Percentiles rank a stretch among this genome's conserved stretches.
These are phyloP conservation scores for Ifrita kowaldi DNA, from an alignment of 2,113 vertebrate genomes.

Conservation along the genomic window DNA sequence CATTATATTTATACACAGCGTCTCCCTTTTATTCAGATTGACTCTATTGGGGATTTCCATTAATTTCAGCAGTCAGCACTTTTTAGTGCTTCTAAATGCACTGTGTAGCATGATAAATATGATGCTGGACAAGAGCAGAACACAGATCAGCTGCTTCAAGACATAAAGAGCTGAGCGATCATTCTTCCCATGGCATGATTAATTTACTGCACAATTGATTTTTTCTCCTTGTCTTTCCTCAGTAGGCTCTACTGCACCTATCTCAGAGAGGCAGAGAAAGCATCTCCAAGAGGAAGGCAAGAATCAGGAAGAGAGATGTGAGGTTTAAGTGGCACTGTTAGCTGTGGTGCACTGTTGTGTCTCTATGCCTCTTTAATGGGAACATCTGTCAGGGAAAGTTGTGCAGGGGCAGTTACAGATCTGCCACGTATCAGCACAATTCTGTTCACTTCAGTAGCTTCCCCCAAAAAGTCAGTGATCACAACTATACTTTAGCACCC, in stretches of 20 bases:
- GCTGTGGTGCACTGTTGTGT: too few relatives aligned
- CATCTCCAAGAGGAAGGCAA: not conserved
- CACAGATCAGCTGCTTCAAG: not conserved
- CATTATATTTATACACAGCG: not conserved
- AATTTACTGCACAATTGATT: not conserved
- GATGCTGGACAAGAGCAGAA: not conserved
- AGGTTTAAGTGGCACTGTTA: fast-evolving
- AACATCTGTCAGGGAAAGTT: not conserved
- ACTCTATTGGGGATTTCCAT: not conserved
- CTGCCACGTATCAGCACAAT: not conserved
- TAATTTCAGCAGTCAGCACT: not conserved
- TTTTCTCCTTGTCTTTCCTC: not conserved
- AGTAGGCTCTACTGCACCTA: not conserved
- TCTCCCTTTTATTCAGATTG: not conserved
- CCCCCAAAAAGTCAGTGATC: not conserved
- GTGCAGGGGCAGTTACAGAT: not conserved
- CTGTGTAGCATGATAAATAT: not conserved
- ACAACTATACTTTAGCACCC: not conserved
- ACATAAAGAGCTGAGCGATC: not conserved
- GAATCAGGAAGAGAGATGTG: not conserved
- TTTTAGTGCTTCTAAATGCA: not conserved
- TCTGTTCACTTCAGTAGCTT: not conserved
- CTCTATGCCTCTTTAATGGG: not conserved
- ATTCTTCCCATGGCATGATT: not conserved
- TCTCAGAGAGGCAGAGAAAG: not conserved